Evolutionary conservation across 2,888 invertebrate genomes (phyloP).

Genomic region (Orthosia cruda): DNA sequence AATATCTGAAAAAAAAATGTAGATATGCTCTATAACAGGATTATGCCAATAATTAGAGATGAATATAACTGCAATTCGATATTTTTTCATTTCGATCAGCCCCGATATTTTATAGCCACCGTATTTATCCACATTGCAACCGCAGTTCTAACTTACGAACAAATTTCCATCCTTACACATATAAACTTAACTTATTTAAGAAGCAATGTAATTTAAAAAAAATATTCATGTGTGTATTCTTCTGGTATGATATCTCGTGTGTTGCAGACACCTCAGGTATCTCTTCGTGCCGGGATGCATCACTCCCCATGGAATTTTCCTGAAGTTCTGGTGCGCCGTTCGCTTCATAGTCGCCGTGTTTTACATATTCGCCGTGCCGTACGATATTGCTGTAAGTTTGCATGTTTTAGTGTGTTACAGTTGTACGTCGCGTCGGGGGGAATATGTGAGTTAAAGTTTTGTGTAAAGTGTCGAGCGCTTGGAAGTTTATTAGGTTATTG

Average conservation of each 20-base stretch:
- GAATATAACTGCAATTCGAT: no score
- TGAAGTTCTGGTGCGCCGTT: constrained; percentile 86
- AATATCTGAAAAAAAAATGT: no score
- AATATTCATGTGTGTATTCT: constrained; percentile 29
- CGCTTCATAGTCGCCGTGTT: constrained; percentile 81
- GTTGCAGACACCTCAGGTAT: constrained; percentile 80
- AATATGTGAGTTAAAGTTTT: constrained; percentile 20
- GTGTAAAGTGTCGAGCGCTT: constrained; percentile 7
- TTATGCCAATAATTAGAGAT: no score
- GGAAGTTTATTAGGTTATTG: constrained; percentile 13
- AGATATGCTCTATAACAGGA: no score
- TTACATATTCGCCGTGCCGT: constrained; percentile 84
- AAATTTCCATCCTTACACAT: not conserved
- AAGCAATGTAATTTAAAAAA: no score
- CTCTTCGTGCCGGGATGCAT: constrained; percentile 86
- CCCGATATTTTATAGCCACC: not conserved
- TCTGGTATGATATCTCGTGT: constrained; percentile 38
- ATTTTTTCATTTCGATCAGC: not conserved
- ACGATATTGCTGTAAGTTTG: constrained; percentile 86
- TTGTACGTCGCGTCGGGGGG: not conserved
- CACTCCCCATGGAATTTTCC: constrained; percentile 88
- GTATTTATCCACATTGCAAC: no score
- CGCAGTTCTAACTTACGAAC: not conserved
- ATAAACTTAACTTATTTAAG: constrained; percentile 27
- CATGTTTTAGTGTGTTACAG: constrained; percentile 50